A percentile compares a stretch with the other conserved stretches of the same genome.
These are phyloP conservation scores for Drosophila sechellia DNA, from an alignment of 1,140 invertebrate genomes.

Conservation along the genomic window DNA sequence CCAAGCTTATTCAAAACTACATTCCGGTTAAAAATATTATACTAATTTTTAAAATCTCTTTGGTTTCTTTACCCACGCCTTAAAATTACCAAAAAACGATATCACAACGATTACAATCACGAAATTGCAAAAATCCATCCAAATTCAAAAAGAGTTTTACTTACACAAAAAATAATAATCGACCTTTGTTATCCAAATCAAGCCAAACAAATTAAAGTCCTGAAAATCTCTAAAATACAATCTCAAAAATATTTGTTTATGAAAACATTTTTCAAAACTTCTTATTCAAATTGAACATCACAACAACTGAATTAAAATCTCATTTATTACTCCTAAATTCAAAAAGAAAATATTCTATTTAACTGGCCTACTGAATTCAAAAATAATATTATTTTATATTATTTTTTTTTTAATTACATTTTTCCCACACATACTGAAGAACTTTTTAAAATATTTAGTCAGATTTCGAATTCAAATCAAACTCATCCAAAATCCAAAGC, in stretches of 20 bases:
- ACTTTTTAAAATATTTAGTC: not conserved
- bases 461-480: not conserved
- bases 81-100: not conserved
- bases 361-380: too few relatives aligned
- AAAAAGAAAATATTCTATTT: too few relatives aligned
- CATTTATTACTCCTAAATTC: too few relatives aligned
- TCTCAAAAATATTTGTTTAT: too few relatives aligned
- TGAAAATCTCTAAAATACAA: too few relatives aligned
- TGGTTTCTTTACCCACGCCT: too few relatives aligned
- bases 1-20: not conserved
- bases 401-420: too few relatives aligned
- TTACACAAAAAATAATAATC: not conserved
- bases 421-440: not conserved
- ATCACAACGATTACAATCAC: not conserved
- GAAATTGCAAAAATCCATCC: not conserved
- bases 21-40: too few relatives aligned
- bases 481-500: not conserved
- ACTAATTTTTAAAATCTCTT: too few relatives aligned
- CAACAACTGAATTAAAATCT: not conserved
- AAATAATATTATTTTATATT: too few relatives aligned
- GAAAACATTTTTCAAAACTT: not conserved
- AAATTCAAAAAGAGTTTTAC: not conserved
- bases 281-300: not conserved
- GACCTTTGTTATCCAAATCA: too few relatives aligned
- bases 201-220: too few relatives aligned